phyloP scores from a whole-genome alignment of 1,140 invertebrate species.

The Orius laevigatus region DNA sequence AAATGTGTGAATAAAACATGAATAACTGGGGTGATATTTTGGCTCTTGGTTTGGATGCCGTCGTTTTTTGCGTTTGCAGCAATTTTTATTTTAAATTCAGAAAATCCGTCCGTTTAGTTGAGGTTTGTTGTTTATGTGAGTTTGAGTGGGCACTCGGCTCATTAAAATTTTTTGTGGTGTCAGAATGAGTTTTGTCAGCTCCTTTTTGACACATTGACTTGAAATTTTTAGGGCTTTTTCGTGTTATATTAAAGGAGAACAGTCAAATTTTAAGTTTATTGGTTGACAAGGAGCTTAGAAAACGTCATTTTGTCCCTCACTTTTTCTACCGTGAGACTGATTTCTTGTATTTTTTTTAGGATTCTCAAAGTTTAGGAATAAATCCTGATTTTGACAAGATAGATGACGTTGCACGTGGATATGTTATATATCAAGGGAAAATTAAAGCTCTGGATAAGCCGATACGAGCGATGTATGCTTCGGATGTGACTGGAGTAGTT shows the following conservation, averaged over 20 bases:
- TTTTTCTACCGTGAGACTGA: neutral
- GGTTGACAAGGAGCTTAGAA: neutral
- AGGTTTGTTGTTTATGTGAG: slow-evolving; percentile 31
- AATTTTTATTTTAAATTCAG: slow-evolving; percentile 52
- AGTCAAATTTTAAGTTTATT: neutral
- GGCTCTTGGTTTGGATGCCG: slow-evolving; percentile 48
- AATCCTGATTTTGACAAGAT: slow-evolving; percentile 32
- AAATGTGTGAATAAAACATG: slow-evolving; percentile 25
- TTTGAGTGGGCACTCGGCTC: neutral
- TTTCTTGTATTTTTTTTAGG: slow-evolving; percentile 27
- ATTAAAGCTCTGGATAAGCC: slow-evolving; percentile 55
- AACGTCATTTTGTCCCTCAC: neutral
- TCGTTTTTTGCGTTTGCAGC: slow-evolving; percentile 50
- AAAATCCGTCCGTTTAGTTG: slow-evolving; percentile 42
- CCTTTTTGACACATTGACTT: neutral
- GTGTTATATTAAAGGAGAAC: neutral
- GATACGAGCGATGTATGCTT: slow-evolving; percentile 48
- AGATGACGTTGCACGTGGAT: slow-evolving; percentile 26
- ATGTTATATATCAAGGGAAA: slow-evolving; percentile 50
- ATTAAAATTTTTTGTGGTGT: slow-evolving; percentile 4
- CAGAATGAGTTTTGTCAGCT: neutral
- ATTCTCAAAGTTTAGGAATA: slow-evolving; percentile 46
- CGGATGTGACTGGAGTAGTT: slow-evolving; percentile 49
- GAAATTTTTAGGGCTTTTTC: neutral
- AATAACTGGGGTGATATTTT: slow-evolving; percentile 44